Evolutionary conservation across 2,888 invertebrate genomes (phyloP).

Genomic region (Choristoneura rosaceana): DNA sequence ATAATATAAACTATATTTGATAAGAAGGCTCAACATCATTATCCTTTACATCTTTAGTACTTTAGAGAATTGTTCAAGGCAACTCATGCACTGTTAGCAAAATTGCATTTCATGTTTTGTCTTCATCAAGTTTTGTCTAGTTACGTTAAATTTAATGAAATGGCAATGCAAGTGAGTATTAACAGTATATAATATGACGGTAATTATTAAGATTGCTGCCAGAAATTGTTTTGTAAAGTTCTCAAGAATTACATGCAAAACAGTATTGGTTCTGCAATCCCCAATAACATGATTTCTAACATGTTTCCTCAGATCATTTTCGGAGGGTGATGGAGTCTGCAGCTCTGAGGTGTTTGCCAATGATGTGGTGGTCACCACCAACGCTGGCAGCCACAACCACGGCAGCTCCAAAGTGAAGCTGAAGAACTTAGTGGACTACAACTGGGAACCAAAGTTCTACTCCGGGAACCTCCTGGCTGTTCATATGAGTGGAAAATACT

Average conservation of each 20-base stretch:
- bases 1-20: neutral
- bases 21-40: neutral
- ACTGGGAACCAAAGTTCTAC: constrained; percentile 96
- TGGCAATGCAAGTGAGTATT: no score
- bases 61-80: neutral
- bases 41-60: neutral
- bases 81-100: neutral
- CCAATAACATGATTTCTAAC: no score
- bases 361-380: constrained; percentile 89
- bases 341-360: constrained; percentile 84
- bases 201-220: no score
- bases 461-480: constrained; percentile 95
- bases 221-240: no score
- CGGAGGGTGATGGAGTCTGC: constrained; percentile 85
- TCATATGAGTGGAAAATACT: constrained; percentile 93
- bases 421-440: constrained; percentile 95
- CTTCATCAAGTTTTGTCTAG: neutral
- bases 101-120: neutral
- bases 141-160: no score
- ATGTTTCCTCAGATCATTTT: constrained; percentile 79
- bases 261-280: no score
- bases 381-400: constrained; percentile 90
- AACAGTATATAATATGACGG: no score
- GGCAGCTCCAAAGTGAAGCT: constrained; percentile 96
- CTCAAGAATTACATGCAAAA: no score